phyloP scores from a whole-genome alignment of 2,113 vertebrate species.

The Ammodytes marinus region DNA sequence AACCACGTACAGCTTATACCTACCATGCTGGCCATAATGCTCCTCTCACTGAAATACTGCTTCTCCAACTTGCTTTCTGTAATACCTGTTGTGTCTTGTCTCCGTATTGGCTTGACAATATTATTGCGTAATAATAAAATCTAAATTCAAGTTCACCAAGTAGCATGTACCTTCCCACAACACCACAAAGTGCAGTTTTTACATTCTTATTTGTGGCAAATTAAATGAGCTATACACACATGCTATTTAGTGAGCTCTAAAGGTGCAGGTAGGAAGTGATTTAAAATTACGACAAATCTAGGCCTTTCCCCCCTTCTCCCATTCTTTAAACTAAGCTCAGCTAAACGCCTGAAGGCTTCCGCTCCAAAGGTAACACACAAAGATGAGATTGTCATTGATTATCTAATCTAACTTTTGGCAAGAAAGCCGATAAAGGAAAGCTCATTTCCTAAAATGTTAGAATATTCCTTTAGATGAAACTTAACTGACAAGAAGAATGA shows the following conservation, averaged over 20 bases:
- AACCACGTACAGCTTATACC: background rate
- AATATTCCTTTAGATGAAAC: constrained; percentile 15
- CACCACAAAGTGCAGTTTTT: background rate
- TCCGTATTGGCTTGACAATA: background rate
- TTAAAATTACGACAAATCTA: background rate
- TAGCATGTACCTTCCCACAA: background rate
- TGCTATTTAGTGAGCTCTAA: background rate
- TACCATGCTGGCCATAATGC: background rate
- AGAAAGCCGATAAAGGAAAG: background rate
- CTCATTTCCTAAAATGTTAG: no score
- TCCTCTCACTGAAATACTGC: no score
- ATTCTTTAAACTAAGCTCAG: background rate
- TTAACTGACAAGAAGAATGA: background rate
- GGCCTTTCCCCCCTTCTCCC: background rate
- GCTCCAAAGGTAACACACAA: background rate
- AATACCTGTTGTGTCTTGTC: background rate
- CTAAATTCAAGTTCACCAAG: background rate
- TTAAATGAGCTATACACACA: background rate
- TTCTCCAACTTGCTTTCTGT: background rate
- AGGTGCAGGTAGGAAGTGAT: background rate
- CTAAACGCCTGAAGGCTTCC: background rate
- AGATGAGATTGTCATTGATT: background rate
- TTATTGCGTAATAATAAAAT: no score
- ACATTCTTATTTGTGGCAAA: background rate
- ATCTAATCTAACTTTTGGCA: background rate